These are phyloP conservation scores for Tiaroga cobitis DNA, from an alignment of 2,797 vertebrate genomes.

Conservation along the genomic window DNA sequence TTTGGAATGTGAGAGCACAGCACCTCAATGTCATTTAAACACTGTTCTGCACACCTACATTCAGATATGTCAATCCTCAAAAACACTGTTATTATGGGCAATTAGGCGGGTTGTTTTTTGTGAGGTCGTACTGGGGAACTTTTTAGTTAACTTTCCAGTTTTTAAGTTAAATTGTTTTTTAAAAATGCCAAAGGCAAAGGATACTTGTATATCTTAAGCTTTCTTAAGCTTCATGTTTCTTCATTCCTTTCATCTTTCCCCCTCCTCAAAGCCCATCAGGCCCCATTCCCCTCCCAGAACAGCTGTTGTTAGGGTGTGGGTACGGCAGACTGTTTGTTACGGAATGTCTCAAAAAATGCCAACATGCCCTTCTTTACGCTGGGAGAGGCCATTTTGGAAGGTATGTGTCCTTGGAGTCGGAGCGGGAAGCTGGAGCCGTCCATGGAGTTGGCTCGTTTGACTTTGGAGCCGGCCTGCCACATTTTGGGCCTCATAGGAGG, in stretches of 20 bases:
- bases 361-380: constrained; percentile 84
- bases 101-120: constrained; percentile 1
- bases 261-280: background rate
- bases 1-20: constrained; percentile 67
- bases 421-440: constrained; percentile 77
- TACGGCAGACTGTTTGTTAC: constrained; percentile 84
- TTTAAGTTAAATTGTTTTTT: background rate
- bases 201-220: constrained; percentile 8
- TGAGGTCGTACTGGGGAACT: constrained; percentile 27
- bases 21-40: constrained; percentile 55
- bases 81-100: constrained; percentile 41
- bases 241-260: background rate
- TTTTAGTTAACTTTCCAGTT: no score
- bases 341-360: constrained; percentile 89
- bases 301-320: constrained; percentile 73
- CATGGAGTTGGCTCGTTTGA: constrained; percentile 85
- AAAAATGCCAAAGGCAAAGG: constrained; percentile 33
- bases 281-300: constrained; percentile 35
- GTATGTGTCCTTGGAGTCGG: constrained; percentile 63
- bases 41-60: constrained; percentile 49
- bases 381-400: constrained; percentile 69
- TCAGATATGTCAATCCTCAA: constrained; percentile 30
- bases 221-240: constrained; percentile 12
- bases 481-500: constrained; percentile 81
- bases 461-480: constrained; percentile 76